Conservation (phyloP, 2,888 invertebrate species). For the Drosophila stalkeri region DNA sequence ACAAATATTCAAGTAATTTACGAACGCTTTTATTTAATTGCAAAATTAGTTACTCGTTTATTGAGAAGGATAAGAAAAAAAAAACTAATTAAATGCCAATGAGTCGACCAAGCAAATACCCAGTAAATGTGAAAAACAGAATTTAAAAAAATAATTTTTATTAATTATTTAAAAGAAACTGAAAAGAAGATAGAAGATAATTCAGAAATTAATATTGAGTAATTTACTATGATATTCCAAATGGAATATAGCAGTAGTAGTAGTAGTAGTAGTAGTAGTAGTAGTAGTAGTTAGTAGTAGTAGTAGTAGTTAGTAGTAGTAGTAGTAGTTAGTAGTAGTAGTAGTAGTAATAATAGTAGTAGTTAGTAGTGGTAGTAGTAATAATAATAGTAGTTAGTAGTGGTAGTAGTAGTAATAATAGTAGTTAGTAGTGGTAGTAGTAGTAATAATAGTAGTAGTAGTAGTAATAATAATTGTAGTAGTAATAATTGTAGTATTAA, state of each 20-base stretch:
- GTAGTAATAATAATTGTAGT: neutral
- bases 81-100: neutral
- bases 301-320: neutral
- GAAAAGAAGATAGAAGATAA: neutral
- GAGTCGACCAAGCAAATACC: slow-evolving; percentile 12
- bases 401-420: neutral
- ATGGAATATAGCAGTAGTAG: neutral
- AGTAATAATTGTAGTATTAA: neutral
- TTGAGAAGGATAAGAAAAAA: slow-evolving; percentile 19
- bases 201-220: neutral
- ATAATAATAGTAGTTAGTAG: neutral
- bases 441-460: neutral
- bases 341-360: neutral
- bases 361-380: neutral
- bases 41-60: slow-evolving; percentile 65
- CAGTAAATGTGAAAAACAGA: slow-evolving; percentile 3
- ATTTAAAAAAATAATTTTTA: too few species aligned
- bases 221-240: neutral
- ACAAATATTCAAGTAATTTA: slow-evolving; percentile 70
- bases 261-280: neutral
- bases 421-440: neutral
- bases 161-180: neutral
- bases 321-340: neutral
- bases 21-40: slow-evolving; percentile 67
- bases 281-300: neutral